Conservation (phyloP, 2,888 invertebrate species). For the Cosmia trapezina region DNA sequence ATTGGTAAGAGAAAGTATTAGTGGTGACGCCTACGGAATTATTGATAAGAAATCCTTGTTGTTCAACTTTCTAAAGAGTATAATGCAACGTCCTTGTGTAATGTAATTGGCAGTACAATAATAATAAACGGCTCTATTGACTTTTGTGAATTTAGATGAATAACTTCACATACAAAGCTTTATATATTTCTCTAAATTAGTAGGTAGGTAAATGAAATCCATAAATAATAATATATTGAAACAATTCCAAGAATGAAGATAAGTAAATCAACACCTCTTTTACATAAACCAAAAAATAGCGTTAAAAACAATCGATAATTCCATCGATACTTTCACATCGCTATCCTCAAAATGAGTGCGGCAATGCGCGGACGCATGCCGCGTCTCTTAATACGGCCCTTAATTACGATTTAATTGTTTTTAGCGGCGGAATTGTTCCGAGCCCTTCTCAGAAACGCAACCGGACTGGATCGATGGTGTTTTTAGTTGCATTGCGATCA, state of each 20-base stretch:
- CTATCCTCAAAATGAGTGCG: slow-evolving; percentile 79
- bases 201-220: neutral
- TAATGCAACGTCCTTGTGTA: slow-evolving; percentile 33
- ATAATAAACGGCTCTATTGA: slow-evolving; percentile 14
- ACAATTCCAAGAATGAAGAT: neutral
- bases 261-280: neutral
- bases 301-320: slow-evolving; percentile 44
- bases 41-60: slow-evolving; percentile 41
- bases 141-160: neutral
- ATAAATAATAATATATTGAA: neutral
- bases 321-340: slow-evolving; percentile 67
- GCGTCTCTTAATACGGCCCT: slow-evolving; percentile 85
- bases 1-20: slow-evolving; percentile 51
- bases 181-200: neutral
- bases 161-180: neutral
- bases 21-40: slow-evolving; percentile 31
- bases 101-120: neutral
- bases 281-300: neutral
- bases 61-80: slow-evolving; percentile 44
- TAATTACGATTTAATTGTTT: slow-evolving; percentile 90
- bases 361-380: slow-evolving; percentile 82
- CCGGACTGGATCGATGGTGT: slow-evolving; percentile 63
- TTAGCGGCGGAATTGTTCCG: slow-evolving; percentile 83
- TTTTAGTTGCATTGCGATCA: slow-evolving; percentile 67
- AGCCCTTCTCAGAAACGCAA: slow-evolving; percentile 79